A percentile compares a stretch with the other conserved stretches of the same genome.
Evolutionary conservation across 2,888 invertebrate species (phyloP).

Genomic region (Carcina quercana): DNA sequence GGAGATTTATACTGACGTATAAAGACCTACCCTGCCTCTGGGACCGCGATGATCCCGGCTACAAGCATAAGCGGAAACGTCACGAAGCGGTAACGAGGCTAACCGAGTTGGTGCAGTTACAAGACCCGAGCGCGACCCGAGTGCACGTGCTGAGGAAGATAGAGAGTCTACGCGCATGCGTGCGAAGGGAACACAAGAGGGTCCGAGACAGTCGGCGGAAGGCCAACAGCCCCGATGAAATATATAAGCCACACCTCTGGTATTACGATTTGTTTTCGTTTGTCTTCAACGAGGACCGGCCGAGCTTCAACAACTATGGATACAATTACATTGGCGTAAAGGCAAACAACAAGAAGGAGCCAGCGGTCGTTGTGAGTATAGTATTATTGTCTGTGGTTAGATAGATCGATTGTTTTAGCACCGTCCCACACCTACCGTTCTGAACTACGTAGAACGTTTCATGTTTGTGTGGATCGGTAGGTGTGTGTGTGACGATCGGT

Average conservation of each 20-base stretch:
- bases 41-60: conserved; percentile 38
- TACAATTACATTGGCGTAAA: conserved; percentile 1
- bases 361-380: background rate
- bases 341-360: background rate
- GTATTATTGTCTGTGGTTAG: too few relatives aligned
- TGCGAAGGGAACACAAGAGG: conserved; percentile 48
- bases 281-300: conserved; percentile 34
- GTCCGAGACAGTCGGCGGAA: conserved; percentile 38
- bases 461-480: too few relatives aligned
- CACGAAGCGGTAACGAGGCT: conserved; percentile 48
- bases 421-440: too few relatives aligned
- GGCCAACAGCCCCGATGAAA: conserved; percentile 32
- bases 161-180: conserved; percentile 58
- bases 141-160: conserved; percentile 59
- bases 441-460: too few relatives aligned
- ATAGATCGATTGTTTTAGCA: too few relatives aligned
- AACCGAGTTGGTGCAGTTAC: conserved; percentile 47
- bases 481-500: too few relatives aligned
- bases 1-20: conserved; percentile 45
- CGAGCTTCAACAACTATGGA: conserved; percentile 11
- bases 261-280: conserved; percentile 52
- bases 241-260: conserved; percentile 52
- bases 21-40: conserved; percentile 48
- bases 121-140: conserved; percentile 48
- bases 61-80: conserved; percentile 45